Percentiles rank a stretch among this genome's conserved stretches.
Evolutionary conservation across 2,888 invertebrate genomes (phyloP).

Genomic region (Watsonalla binaria): DNA sequence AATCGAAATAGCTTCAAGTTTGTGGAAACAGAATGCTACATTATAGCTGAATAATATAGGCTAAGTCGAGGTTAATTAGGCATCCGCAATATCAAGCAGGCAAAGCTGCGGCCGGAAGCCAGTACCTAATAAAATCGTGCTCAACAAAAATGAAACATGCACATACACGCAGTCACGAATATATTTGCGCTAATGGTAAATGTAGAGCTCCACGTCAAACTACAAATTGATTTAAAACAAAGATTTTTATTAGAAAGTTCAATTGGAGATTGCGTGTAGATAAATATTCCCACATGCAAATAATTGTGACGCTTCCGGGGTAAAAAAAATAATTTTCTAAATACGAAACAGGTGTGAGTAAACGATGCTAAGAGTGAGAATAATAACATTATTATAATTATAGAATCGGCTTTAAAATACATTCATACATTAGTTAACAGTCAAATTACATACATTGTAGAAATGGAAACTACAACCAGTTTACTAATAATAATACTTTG

Average conservation of each 20-base stretch:
- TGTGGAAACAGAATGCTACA: too few relatives aligned
- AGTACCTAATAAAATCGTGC: not conserved
- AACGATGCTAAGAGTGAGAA: slow-evolving; percentile 19
- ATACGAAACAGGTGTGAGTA: slow-evolving; percentile 22
- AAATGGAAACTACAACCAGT: not conserved
- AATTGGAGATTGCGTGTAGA: slow-evolving; percentile 35
- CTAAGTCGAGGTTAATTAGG: too few relatives aligned
- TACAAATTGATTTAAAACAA: slow-evolving; percentile 30
- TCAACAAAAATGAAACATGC: slow-evolving; percentile 3
- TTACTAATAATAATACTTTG: not conserved
- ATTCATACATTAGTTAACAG: slow-evolving; percentile 35
- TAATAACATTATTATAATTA: slow-evolving; percentile 33
- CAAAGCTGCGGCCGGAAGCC: not conserved
- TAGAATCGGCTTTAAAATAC: slow-evolving; percentile 20
- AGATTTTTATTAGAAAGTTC: slow-evolving; percentile 42
- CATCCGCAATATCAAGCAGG: too few relatives aligned
- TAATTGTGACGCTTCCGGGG: slow-evolving; percentile 44
- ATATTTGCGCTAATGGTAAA: slow-evolving; percentile 2
- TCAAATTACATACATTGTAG: slow-evolving; percentile 23
- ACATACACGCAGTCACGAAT: slow-evolving; percentile 5
- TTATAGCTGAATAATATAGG: too few relatives aligned
- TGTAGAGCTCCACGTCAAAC: slow-evolving; percentile 14
- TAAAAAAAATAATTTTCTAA: slow-evolving; percentile 31
- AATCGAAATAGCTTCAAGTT: too few relatives aligned
- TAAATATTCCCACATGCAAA: slow-evolving; percentile 26